These are phyloP conservation scores for Struthidea cinerea DNA, from an alignment of 2,113 vertebrate genomes.

Conservation along the genomic window DNA sequence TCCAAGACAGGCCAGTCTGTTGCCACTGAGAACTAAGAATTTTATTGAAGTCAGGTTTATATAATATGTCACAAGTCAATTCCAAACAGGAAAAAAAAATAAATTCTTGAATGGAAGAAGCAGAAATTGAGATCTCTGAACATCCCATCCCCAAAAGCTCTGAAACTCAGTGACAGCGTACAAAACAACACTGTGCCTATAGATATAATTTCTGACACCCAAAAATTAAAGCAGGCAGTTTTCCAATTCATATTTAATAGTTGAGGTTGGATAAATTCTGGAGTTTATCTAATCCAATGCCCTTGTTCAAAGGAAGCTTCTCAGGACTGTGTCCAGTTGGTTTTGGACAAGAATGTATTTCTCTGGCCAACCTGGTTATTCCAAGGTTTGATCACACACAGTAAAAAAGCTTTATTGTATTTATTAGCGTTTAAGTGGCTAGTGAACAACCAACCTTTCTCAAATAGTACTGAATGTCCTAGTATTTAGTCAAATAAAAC, in stretches of 20 bases:
- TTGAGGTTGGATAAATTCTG: neutral
- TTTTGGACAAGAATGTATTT: neutral
- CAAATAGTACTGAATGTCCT: neutral
- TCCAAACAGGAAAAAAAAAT: neutral
- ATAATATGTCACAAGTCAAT: neutral
- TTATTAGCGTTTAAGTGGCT: neutral
- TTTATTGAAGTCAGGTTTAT: neutral
- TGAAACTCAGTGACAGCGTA: neutral
- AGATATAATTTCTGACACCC: neutral
- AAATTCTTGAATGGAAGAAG: neutral
- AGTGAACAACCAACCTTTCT: neutral
- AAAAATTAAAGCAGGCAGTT: neutral
- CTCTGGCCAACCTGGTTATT: neutral
- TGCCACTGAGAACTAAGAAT: neutral
- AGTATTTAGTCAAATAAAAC: neutral
- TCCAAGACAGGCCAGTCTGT: neutral
- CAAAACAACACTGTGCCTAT: neutral
- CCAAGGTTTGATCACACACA: neutral
- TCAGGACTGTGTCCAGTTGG: neutral
- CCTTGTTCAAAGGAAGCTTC: neutral
- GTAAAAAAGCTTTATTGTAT: neutral
- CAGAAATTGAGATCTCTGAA: neutral
- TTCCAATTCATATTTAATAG: neutral
- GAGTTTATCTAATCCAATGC: neutral
- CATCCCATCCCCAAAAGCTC: neutral